Base-by-base conservation (phyloP, 2,888 invertebrate genomes). In the Plebejus anna region DNA sequence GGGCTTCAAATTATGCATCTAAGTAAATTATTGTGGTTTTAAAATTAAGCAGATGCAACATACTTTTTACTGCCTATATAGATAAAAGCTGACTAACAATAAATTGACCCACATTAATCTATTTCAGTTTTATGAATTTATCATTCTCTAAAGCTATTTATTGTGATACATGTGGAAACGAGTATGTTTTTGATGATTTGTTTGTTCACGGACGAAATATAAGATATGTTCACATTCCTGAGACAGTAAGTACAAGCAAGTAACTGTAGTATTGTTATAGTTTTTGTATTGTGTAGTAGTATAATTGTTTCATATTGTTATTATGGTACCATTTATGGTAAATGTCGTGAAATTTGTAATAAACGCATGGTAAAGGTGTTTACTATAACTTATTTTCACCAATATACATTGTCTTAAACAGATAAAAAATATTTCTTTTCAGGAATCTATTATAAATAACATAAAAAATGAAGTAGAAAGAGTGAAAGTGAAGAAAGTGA, bases 161-260 rank as follows among this genome's bases (percentile, higher is more conserved):
- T 84, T 95, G 95, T 82, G 95, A 96, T 87, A 90, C 95, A 2
- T 92, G 94, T 88, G 96, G 95, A 76, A 92, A 94, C 83, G 94
- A 94, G 84, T 95, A 91, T 82, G 83, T 85, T n/a, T 96, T 95
- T 87, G 94, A 96, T 61, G 90, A 94, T 81, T 94, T 96, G 80
- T 96, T 95, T 86, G 84, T 96, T 36, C 95, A 95, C 77, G 93
- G 94, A 36, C 94, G 96, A 80, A 96, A 95, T 82, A 95, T 96
- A 78, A 94, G 96, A 84, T 95, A 95, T 85, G 94, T 96, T 9
- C 96, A 96, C 83, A 92, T 96, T 80, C 96, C 96, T 55, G 92
- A 95, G 84, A 84, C 83, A 80, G 94, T 93, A 83, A 90, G 93
- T 89, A 78, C 70, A 42, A 28, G 28, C 32, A 70, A 75, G 7